phyloP scores from a whole-genome alignment of 2,113 vertebrate genomes.

The Rhinogobius similis region DNA sequence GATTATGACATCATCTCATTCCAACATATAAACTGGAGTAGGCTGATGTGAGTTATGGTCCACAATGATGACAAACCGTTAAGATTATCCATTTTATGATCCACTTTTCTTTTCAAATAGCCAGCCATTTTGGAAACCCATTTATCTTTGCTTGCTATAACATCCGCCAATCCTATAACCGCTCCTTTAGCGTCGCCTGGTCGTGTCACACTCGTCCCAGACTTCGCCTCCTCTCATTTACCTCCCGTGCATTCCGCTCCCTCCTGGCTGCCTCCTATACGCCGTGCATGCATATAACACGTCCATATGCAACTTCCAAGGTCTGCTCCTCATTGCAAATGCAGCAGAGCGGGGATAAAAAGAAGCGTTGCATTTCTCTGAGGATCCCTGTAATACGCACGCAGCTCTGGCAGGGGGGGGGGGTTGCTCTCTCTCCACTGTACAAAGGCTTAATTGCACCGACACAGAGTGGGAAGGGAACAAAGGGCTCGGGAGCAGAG shows the following conservation, averaged over 20 bases:
- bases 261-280: slow-evolving; percentile 14
- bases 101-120: background rate
- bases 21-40: too few relatives aligned
- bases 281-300: slow-evolving; percentile 6
- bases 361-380: slow-evolving; percentile 17
- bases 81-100: background rate
- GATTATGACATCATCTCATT: too few relatives aligned
- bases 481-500: slow-evolving; percentile 57
- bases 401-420: slow-evolving; percentile 2
- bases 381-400: slow-evolving; percentile 13
- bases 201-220: background rate
- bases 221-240: background rate
- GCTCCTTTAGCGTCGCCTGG: slow-evolving; percentile 8
- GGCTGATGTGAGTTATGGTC: background rate
- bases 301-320: slow-evolving; percentile 1
- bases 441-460: slow-evolving; percentile 34
- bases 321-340: slow-evolving; percentile 26
- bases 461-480: slow-evolving; percentile 34
- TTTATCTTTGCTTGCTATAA: background rate
- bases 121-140: background rate
- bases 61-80: background rate
- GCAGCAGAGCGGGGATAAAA: slow-evolving; percentile 37
- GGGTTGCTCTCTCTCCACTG: slow-evolving; percentile 11
- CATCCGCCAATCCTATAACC: slow-evolving; percentile 1
- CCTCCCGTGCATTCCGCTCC: slow-evolving; percentile 23